These are phyloP conservation scores for Chaetophractus vellerosus DNA, from an alignment of 2,797 vertebrate genomes.

Conservation along the genomic window DNA sequence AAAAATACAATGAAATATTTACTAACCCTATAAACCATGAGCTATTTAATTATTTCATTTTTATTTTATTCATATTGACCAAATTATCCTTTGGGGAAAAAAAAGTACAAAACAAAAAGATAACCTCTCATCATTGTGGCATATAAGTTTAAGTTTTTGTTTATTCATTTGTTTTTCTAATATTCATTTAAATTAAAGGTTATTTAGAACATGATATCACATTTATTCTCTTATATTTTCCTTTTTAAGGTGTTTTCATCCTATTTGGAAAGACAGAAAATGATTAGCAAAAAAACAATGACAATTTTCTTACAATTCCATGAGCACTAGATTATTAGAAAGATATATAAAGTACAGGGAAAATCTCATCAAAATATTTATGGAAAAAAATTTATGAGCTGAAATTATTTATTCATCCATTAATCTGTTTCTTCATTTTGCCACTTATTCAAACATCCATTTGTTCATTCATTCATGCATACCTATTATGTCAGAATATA, in stretches of 20 bases:
- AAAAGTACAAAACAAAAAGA: background rate
- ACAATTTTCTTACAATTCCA: background rate
- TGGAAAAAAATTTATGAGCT: too few relatives aligned
- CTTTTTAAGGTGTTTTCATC: background rate
- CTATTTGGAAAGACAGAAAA: background rate
- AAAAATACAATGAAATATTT: too few relatives aligned
- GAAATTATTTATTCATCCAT: too few relatives aligned
- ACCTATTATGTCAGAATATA: background rate
- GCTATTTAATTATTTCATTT: background rate
- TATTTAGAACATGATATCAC: background rate
- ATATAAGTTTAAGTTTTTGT: background rate
- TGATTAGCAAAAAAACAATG: background rate
- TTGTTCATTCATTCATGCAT: background rate
- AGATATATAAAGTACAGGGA: too few relatives aligned
- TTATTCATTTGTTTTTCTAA: background rate
- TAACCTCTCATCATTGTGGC: background rate
- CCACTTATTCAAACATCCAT: background rate
- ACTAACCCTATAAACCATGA: background rate
- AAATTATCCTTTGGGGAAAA: background rate
- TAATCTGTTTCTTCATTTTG: background rate
- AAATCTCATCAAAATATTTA: too few relatives aligned
- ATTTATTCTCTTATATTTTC: background rate
- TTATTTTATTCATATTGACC: background rate
- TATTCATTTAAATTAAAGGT: slow-evolving; percentile 11
- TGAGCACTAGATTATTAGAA: background rate